Evolutionary conservation across 1,140 invertebrate species (phyloP).

Genomic region (Tetraneura akinire): DNA sequence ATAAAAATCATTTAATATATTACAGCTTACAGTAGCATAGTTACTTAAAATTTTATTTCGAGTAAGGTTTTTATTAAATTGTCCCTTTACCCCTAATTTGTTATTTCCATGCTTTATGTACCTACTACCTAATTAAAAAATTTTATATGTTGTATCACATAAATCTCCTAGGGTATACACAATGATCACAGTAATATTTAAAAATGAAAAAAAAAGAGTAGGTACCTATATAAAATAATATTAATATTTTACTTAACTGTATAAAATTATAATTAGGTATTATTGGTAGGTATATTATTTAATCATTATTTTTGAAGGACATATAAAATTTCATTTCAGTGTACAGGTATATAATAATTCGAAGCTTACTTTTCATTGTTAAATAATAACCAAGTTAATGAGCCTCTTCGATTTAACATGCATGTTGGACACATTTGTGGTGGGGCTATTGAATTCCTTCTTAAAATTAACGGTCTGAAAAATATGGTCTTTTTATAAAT

Average conservation of each 20-base stretch:
- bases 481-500: conserved; percentile 27
- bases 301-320: not conserved
- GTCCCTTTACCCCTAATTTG: too few relatives aligned
- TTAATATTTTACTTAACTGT: not conserved
- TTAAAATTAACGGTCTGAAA: conserved; percentile 39
- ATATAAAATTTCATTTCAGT: not conserved
- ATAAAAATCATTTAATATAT: too few relatives aligned
- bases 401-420: conserved; percentile 41
- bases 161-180: too few relatives aligned
- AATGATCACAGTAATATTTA: too few relatives aligned
- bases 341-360: conserved; percentile 10
- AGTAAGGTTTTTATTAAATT: too few relatives aligned
- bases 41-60: too few relatives aligned
- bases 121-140: too few relatives aligned
- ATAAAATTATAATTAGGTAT: not conserved
- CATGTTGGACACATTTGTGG: conserved; percentile 16
- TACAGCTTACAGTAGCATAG: too few relatives aligned
- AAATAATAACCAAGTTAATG: conserved; percentile 46
- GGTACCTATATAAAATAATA: not conserved
- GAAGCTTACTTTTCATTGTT: conserved; percentile 44
- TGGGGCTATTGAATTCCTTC: conserved; percentile 34
- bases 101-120: too few relatives aligned
- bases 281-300: not conserved
- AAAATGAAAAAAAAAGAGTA: too few relatives aligned
- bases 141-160: too few relatives aligned